These are phyloP conservation scores for Donacobius atricapilla DNA, from an alignment of 2,113 vertebrate species.

Conservation along the genomic window DNA sequence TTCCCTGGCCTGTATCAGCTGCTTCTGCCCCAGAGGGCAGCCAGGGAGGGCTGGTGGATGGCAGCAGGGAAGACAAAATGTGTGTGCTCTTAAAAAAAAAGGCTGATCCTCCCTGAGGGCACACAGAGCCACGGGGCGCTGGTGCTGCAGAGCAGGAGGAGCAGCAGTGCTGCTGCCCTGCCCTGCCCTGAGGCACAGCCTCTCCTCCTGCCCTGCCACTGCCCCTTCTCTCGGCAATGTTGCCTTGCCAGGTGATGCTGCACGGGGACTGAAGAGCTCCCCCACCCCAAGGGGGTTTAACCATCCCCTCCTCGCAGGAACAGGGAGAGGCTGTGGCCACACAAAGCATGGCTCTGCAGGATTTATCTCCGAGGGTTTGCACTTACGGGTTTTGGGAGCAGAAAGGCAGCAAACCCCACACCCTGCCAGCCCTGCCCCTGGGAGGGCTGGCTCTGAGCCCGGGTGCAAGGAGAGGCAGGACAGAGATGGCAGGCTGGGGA, in stretches of 20 bases:
- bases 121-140: fast-evolving
- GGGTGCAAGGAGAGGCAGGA: background rate
- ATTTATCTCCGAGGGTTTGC: background rate
- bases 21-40: background rate
- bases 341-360: background rate
- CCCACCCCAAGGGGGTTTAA: background rate
- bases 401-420: background rate
- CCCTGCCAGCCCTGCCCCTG: background rate
- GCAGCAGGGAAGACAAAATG: background rate
- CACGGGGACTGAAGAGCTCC: background rate
- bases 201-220: fast-evolving
- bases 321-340: background rate
- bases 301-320: background rate
- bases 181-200: fast-evolving
- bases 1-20: background rate
- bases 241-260: background rate
- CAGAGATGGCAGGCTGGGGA: background rate
- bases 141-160: background rate
- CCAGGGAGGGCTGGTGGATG: no score
- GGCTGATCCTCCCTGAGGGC: fast-evolving
- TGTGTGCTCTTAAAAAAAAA: no score
- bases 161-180: background rate
- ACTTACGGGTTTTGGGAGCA: background rate
- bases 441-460: background rate
- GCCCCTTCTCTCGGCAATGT: background rate